Evolutionary conservation across 2,888 invertebrate genomes (phyloP), one percentile per base, ranked within the genome.

Genomic region (Margaritifera margaritifera): DNA sequence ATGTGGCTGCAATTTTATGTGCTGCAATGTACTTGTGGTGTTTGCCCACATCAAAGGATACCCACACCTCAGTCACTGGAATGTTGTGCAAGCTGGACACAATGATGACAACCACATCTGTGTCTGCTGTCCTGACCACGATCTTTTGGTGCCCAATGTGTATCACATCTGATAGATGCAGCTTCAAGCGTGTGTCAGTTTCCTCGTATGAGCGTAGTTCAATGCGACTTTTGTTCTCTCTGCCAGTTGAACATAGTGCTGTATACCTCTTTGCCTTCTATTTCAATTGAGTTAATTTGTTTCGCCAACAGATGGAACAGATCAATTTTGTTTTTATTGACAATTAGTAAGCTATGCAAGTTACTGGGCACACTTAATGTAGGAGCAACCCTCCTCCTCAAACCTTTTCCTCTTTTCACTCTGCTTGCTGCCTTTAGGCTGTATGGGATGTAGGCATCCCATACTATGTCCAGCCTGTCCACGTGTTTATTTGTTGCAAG

Each of bases 401-500:
- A 22, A 6, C 77, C 77, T 57, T 71, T 69, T 6, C 80, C 74
- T 31, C 77, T 65, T 60, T 69, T 75, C 22, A 57, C 56, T 24
- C 74, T 60, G 11, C 72, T 73, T 15, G 50, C 15, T 18, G 8
- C 64, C 64, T 80, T 74, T 18, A 80, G 52, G 62, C 64, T 73
- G n/a, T 71, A 66, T 56, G 51, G 24, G 27, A 27, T 27, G 27
- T 27, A 27, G 27, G 2, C n/a, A n/a, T 27, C 6, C 31, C 72
- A 31, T 31, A 31, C 31, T 31, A 31, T 31, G 6, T 31, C 31
- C 31, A 31, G 31, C 4, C 8, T 31, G 31, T 31, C 31, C 31
- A 6, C 31, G 8, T 31, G 31, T 31, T 31, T 31, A 31, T 8
- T 6, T 31, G 8, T 31, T 6, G 6, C 31, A 31, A 31, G 31